phyloP scores from a whole-genome alignment of 2,797 vertebrate species.

The Percopsis omiscomaycus region DNA sequence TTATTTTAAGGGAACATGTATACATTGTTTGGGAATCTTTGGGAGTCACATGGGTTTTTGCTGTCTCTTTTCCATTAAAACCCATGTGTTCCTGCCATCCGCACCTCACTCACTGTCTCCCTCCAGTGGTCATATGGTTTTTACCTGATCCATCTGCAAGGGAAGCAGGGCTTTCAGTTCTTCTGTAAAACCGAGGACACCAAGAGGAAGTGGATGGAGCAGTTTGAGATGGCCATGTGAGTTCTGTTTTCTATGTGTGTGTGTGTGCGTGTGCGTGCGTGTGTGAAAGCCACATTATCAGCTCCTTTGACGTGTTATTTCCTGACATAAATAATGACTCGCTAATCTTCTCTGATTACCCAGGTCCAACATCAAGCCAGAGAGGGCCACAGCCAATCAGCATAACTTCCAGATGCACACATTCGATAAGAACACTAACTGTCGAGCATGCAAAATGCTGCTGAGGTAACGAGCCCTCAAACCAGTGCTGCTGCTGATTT shows the following conservation, averaged over 20 bases:
- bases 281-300: background rate
- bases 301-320: background rate
- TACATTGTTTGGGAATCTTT: too few species aligned
- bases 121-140: constrained; percentile 97
- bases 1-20: too few species aligned
- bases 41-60: background rate
- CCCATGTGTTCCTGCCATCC: constrained; percentile 32
- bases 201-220: constrained; percentile 99
- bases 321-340: background rate
- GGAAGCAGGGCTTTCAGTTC: constrained; percentile 98
- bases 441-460: constrained; percentile 94
- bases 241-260: constrained; percentile 42
- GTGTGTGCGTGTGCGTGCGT: constrained; percentile 65
- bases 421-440: constrained; percentile 94
- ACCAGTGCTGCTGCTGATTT: background rate
- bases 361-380: constrained; percentile 98
- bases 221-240: constrained; percentile 99
- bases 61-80: background rate
- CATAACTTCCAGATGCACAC: constrained; percentile 99
- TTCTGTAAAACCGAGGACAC: constrained; percentile 99
- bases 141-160: constrained; percentile 96
- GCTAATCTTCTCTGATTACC: constrained; percentile 14
- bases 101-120: constrained; percentile 35
- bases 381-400: constrained; percentile 94
- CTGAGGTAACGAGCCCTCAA: constrained; percentile 79